Base-by-base conservation (phyloP, 2,797 vertebrate species). In the Staurois parvus region DNA sequence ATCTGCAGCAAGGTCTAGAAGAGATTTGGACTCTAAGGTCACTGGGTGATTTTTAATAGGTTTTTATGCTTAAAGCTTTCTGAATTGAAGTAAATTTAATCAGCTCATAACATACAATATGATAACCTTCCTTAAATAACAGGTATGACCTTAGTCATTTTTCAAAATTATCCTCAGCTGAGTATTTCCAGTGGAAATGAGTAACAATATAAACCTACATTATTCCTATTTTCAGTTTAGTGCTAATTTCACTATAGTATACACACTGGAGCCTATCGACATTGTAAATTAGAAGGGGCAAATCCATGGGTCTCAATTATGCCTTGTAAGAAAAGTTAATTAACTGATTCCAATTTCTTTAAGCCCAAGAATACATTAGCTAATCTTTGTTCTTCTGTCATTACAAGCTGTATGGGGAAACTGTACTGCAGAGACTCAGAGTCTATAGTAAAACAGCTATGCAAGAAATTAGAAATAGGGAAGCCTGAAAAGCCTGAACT, bases 301-400 rank as follows among this genome's bases (percentile, higher is more conserved):
- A 84, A 84, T 70, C 75, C 75, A 59, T 72, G 74, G 75, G 83
- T 64, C 72, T 83, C 37, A 78, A 84, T 72, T 84, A 78, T 64
- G 26, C 52, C 34, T 78, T 72, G 34, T 34, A 84, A 40, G 67
- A 72, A 66, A 78, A 84, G 83, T 84, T 84, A 84, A 84, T 84
- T 70, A 77, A 84, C 74, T 77, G 32, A 67, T 84, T 77, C 30
- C 67, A 84, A 40, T 70, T 70, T 72, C 67, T 78, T 45, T 29
- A 76, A 34, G 81, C 40, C 72, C 67, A 76, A 34, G 45, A 76
- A 74, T 34, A 19, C 42, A 67, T 76, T 74, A 66, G 59, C 68
- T 73, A 34, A 40, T 28, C 17, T 4, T 59, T 64, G 26, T 66
- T 68, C 21, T 30, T 28, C 28, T 75, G 32, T n/a, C 40, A 19